Base-by-base conservation (phyloP, 2,888 invertebrate species). In the Hirtodrosophila alboralis region DNA sequence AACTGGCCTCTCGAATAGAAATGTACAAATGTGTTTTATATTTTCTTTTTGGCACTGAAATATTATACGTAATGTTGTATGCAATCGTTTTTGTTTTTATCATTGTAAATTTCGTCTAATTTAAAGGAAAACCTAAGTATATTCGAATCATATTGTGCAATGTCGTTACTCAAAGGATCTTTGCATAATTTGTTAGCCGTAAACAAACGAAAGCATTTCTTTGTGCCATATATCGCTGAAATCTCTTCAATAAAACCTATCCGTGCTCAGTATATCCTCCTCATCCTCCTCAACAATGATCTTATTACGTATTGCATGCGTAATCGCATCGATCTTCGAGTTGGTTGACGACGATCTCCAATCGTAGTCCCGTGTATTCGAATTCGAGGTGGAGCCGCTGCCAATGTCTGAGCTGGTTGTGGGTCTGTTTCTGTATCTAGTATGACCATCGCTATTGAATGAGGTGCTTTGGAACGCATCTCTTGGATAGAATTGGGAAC, bases 171-270 rank as follows among this genome's bases (percentile, higher is more conserved):
- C 21, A 51, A 53, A 37, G 30, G 14, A 54, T 23, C 30, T 16
- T 16, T 37, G 37, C 21, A 12, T 37, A 23, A 21, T 9, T 37
- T 38, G 9, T 14, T 31, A 10, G 34, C 14, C 21, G 30, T 34
- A 13, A 58, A 60, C 41, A 53, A 40, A 51, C 9, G 18, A 56
- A 54, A 37, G 36, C 44, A 5, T 13, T 5, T 18, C n/a, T 30
- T 56, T 36, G 67, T 62, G 51, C 40, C 44, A 8, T 23, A 73
- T 79, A 78, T 53, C 57, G 76, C 78, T 87, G 83, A 88, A 89
- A 88, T 90, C 89, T 88, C 89, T 89, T 89, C 87, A 90, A 88
- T 90, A 90, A 83, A 89, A 90, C 81, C 86, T 81, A 89, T 90
- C 88, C 77, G 84, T 83, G 73, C 87, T 87, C 71, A 84, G 77